Base-by-base conservation (phyloP, 2,113 vertebrate genomes). In the Labeo rohita region DNA sequence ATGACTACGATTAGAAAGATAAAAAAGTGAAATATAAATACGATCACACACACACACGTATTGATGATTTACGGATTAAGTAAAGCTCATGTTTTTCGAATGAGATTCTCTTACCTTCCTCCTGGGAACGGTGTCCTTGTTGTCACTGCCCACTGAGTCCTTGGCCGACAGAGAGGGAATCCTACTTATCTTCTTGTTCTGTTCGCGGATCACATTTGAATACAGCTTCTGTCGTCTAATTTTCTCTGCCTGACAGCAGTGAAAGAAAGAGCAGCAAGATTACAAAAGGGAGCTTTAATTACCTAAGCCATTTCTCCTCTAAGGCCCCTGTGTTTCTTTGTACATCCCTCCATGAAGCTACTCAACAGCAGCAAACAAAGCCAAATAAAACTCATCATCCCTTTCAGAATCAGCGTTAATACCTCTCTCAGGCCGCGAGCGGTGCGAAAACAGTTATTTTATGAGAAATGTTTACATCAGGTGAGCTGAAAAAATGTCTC, bases 211-310 rank as follows among this genome's bases (percentile, higher is more conserved):
- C 85, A 94, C 93, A 86, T 93, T 94, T 90, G 97, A 95, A 84
- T 98, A 98, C 92, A 96, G 95, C 92, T 94, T 97, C 80, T 96
- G 96, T 83, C 93, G 94, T 87, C 90, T 94, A 74, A 97, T 89
- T 90, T 96, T 98, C 93, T 97, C 94, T 89, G 94, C 95, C 96
- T 98, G 94, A 84, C 89, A 86, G 84, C 84, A 88, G 88, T 90
- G 90, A 87, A 85, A 81, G 70, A 89, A 86, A 91, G 78, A 70
- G 80, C 52, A 80, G 86, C 89, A 90, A 84, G 87, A 92, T 92
- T 92, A 94, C 89, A 92, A 93, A 94, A 92, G 90, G 84, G 89
- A 86, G 92, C 65, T 93, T 92, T 94, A 93, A 94, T 94, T 92
- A 94, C 92, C 89, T 88, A 90, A 90, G 84, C 88, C 91, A 89